Conservation (phyloP, 2,113 vertebrate species). For the Proteles cristata region DNA sequence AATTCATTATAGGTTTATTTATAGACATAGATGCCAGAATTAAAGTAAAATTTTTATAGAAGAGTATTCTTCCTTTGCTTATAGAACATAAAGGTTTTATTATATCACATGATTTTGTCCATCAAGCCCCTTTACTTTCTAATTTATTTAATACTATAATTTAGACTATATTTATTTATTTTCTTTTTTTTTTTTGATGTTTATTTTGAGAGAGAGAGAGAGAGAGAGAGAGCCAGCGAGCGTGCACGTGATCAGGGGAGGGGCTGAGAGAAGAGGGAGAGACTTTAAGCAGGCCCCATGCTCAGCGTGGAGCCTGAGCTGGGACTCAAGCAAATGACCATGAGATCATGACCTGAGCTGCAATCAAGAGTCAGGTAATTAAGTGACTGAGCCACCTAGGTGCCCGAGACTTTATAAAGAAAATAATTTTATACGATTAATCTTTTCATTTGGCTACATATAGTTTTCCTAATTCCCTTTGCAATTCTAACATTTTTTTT, state of each 20-base stretch:
- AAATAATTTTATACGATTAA: background rate
- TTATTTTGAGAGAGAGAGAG: too few relatives aligned
- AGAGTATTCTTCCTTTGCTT: background rate
- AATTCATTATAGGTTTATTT: background rate
- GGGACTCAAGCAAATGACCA: too few relatives aligned
- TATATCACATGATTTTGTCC: background rate
- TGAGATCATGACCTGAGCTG: too few relatives aligned
- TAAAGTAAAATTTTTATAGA: background rate
- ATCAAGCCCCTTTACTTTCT: background rate
- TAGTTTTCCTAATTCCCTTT: background rate
- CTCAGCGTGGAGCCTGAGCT: too few relatives aligned
- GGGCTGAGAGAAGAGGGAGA: too few relatives aligned
- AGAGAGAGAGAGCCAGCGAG: too few relatives aligned
- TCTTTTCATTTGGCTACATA: background rate
- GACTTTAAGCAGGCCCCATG: too few relatives aligned
- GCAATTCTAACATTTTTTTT: background rate
- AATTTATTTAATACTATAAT: background rate
- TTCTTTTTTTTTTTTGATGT: too few relatives aligned
- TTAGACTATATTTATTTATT: background rate
- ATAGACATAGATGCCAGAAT: background rate
- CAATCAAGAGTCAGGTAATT: too few relatives aligned
- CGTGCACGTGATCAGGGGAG: too few relatives aligned
- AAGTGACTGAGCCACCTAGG: too few relatives aligned
- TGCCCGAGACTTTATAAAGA: background rate
- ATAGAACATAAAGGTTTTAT: background rate